phyloP scores from a whole-genome alignment of 37 sponge, comb jelly and placozoan species.

The Tethya wilhelma region DNA sequence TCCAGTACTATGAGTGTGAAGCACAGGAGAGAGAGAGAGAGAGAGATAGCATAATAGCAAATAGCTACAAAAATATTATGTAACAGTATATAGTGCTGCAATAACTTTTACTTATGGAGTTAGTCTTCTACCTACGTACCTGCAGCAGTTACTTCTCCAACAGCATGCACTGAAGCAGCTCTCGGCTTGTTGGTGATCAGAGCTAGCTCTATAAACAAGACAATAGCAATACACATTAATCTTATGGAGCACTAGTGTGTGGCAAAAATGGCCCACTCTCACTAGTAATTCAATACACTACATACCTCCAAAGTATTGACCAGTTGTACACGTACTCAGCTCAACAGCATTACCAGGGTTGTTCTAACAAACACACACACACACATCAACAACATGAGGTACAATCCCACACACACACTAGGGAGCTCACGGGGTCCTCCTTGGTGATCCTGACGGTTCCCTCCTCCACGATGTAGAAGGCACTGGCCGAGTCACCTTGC shows the following conservation, averaged over 20 bases:
- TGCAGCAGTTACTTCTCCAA: conserved; percentile 82
- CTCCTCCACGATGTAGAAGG: conserved; percentile 88
- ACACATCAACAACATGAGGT: not conserved
- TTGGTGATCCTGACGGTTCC: conserved; percentile 73
- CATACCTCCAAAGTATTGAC: conserved; percentile 97
- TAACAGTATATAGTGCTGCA: not conserved
- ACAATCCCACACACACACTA: not conserved
- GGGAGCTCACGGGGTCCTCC: conserved; percentile 67
- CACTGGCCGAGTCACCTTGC: conserved; percentile 74
- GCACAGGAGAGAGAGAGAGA: conserved; percentile 22
- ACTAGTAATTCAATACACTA: not conserved
- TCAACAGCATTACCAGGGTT: conserved; percentile 62
- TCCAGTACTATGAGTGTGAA: conserved; percentile 87
- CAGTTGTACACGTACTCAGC: conserved; percentile 63
- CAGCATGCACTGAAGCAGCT: conserved; percentile 90
- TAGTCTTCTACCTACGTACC: too few relatives aligned
- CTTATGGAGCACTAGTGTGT: not conserved
- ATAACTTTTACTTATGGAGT: not conserved
- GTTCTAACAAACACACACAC: conserved; percentile 21
- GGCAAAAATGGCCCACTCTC: not conserved
- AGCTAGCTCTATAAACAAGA: conserved; percentile 79
- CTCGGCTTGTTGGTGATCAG: conserved; percentile 88
- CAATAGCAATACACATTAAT: not conserved
- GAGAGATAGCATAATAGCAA: not conserved
- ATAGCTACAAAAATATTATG: not conserved